Conservation (phyloP, 1,140 invertebrate species). For the Bombus waltoni region DNA sequence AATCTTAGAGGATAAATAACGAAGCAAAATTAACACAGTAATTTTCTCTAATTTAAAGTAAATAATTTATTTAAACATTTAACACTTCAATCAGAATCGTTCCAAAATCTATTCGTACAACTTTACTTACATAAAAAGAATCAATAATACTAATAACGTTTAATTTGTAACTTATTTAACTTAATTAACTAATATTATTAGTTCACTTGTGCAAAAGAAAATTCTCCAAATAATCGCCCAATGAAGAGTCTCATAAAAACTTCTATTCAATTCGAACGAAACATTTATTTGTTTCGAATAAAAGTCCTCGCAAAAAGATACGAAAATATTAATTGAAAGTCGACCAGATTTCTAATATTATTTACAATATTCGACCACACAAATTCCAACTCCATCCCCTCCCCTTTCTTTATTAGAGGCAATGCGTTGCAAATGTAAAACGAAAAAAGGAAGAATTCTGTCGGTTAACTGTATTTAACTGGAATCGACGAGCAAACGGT, state of each 20-base stretch:
- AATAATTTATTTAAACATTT: too few species aligned
- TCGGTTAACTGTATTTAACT: constrained; percentile 44
- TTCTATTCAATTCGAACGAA: too few species aligned
- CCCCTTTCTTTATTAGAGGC: background rate
- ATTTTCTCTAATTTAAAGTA: too few species aligned
- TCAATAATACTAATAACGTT: too few species aligned
- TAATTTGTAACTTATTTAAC: too few species aligned
- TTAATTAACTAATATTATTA: too few species aligned
- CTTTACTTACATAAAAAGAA: too few species aligned
- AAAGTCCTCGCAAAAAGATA: background rate
- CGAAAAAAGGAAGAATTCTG: background rate
- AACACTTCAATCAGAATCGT: too few species aligned
- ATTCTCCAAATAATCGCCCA: background rate
- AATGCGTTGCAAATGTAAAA: background rate
- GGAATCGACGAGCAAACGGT: constrained; percentile 32
- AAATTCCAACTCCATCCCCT: background rate
- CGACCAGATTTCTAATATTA: background rate
- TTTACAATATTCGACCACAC: background rate
- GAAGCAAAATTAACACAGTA: too few species aligned
- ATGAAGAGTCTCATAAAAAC: background rate
- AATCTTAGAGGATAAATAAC: too few species aligned
- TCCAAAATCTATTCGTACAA: too few species aligned
- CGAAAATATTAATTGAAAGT: background rate
- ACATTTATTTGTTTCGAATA: too few species aligned
- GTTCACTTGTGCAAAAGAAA: background rate